These are phyloP conservation scores for Taeniopygia guttata DNA, from an alignment of 2,797 vertebrate species.

Conservation along the genomic window DNA sequence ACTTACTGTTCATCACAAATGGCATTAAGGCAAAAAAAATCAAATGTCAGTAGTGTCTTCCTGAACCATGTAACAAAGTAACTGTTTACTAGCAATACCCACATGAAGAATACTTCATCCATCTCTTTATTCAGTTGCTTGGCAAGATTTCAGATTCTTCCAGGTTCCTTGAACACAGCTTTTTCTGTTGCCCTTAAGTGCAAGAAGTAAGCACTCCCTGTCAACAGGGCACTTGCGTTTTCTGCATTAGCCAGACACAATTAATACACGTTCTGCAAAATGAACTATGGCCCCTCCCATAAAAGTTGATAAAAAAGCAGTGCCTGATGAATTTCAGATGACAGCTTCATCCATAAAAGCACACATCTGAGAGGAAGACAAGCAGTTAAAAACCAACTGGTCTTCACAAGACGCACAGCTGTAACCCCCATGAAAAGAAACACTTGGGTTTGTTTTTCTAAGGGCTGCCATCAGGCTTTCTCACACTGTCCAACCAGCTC, in stretches of 20 bases:
- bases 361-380: background rate
- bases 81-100: background rate
- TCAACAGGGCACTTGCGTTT: accelerated
- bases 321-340: background rate
- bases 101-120: background rate
- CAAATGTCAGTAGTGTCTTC: background rate
- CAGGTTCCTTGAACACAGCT: background rate
- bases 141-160: background rate
- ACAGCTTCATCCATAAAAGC: background rate
- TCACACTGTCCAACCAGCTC: background rate
- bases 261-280: accelerated
- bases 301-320: background rate
- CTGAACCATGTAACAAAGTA: background rate
- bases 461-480: background rate
- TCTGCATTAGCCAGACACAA: background rate
- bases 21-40: background rate
- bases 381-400: background rate
- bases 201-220: background rate
- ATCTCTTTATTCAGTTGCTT: background rate
- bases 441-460: background rate
- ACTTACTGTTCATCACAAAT: background rate
- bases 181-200: background rate
- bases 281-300: background rate
- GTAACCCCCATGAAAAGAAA: background rate
- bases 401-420: background rate